Base-by-base conservation (phyloP, 30 jellyfish, hydroid and myxozoan genomes). In the Turritopsis dohrnii region DNA sequence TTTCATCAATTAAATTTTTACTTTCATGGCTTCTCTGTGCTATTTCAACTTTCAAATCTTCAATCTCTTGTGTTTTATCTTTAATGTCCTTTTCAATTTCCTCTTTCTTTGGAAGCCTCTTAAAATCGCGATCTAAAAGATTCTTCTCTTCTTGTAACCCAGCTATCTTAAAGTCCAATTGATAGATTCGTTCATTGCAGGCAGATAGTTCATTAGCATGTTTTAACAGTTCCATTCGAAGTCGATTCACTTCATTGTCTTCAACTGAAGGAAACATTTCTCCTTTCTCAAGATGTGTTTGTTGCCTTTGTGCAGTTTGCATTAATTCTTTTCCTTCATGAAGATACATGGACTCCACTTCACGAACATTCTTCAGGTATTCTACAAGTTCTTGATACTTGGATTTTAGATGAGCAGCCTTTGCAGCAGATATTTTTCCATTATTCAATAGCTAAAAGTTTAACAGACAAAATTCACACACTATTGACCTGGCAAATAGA, bases 231-330 rank as follows among this genome's bases (percentile, higher is more conserved):
- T 82, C 93, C 53, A 79, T 81, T 72, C 98, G 71, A 5, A 93
- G 79, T 54, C 86, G 87, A 76, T 88, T 93, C 21, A 84, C 95
- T 28, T 93, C 98, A 88, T 83, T 93, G 84, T 93, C 98, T 28
- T 88, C 98, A 81, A 76, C 94, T 53, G 89, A 86, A 52, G 96
- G 96, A 83, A 88, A 93, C 9, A 88, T 83, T 76, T 93, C 98
- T 1, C 98, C 95, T 52, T 86, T 85, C 26, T 88, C 96, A 28
- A 93, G 74, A 31, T 88, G 96, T 30, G 84, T 71, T 18, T 88
- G 82, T 71, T 87, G 96, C 77, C 76, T 88, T 74, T 93, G 96
- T 1, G 74, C 93, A 19, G 80, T 83, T 79, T 93, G 94, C 79
- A 88, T 30, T 41, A 88, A 81, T n/a, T 92, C 77, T 72, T 88